These are phyloP conservation scores for Sphaeramia orbicularis DNA, from an alignment of 2,797 vertebrate species.

Conservation along the genomic window DNA sequence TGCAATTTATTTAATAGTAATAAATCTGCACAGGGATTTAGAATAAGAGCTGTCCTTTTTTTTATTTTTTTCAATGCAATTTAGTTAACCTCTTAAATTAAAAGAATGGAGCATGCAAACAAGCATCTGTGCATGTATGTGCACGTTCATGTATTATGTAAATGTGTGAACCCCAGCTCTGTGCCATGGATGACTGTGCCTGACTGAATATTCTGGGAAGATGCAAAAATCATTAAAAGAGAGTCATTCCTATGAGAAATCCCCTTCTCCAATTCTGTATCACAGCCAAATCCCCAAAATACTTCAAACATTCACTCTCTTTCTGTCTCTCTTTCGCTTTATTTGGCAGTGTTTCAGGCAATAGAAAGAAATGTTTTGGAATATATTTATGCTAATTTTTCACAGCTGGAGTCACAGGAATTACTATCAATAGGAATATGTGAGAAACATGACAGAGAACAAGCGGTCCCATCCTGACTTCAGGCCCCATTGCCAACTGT, in stretches of 20 bases:
- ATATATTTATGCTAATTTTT: conserved; percentile 61
- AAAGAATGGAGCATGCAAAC: neutral
- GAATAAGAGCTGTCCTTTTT: no score
- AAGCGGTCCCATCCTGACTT: conserved; percentile 40
- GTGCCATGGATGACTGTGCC: conserved; percentile 24
- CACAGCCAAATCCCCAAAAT: conserved; percentile 73
- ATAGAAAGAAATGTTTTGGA: conserved; percentile 59
- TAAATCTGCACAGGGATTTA: neutral
- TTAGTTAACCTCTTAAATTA: conserved; percentile 9
- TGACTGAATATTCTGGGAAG: conserved; percentile 53
- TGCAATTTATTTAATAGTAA: neutral
- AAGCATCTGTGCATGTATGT: neutral
- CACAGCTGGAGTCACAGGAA: conserved; percentile 67
- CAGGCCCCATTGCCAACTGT: conserved; percentile 45
- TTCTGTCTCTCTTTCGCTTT: conserved; percentile 29
- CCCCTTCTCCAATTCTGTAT: conserved; percentile 49
- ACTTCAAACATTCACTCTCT: conserved; percentile 64
- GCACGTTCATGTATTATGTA: conserved; percentile 26
- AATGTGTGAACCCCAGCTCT: conserved; percentile 10
- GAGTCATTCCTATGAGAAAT: conserved; percentile 54
- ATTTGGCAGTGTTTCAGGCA: conserved; percentile 57
- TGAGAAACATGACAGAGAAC: conserved; percentile 53
- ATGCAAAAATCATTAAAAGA: conserved; percentile 71
- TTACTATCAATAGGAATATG: conserved; percentile 61
- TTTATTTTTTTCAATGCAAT: neutral